Evolutionary conservation across 1,140 invertebrate species (phyloP).

Genomic region (Lineus longissimus): DNA sequence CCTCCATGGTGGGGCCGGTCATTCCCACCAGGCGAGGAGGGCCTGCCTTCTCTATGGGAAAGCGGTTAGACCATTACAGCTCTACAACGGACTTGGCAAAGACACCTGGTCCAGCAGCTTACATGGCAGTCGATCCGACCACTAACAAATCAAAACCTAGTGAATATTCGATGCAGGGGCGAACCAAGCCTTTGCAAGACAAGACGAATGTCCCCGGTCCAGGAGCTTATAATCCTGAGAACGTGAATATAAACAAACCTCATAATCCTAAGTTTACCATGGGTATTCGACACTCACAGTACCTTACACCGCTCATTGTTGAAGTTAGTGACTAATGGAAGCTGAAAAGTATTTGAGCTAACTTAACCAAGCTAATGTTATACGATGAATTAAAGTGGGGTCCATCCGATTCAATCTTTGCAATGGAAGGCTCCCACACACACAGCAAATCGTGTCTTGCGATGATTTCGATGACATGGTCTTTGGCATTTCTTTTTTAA

Average conservation of each 20-base stretch:
- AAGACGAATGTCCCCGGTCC: conserved; percentile 32
- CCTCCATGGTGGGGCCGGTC: conserved; percentile 21
- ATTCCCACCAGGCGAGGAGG: conserved; percentile 19
- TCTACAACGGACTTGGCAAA: conserved; percentile 31
- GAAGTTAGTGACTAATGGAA: not conserved
- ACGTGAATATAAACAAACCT: conserved; percentile 15
- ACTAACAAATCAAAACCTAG: conserved; percentile 17
- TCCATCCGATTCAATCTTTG: too few species aligned
- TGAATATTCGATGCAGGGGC: conserved; percentile 20
- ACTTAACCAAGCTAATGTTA: too few species aligned
- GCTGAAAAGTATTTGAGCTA: too few species aligned
- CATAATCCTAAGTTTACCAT: conserved; percentile 29
- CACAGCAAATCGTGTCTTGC: too few species aligned
- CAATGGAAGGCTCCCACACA: too few species aligned
- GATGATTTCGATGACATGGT: too few species aligned
- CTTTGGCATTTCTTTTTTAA: too few species aligned
- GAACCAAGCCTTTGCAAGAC: conserved; percentile 17
- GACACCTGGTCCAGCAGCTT: conserved; percentile 32
- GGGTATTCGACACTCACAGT: conserved; percentile 31
- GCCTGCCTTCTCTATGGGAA: conserved; percentile 16
- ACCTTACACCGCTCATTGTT: conserved; percentile 25
- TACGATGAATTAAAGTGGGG: too few species aligned
- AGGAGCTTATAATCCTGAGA: conserved; percentile 22
- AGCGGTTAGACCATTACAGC: conserved; percentile 14
- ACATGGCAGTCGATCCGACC: conserved; percentile 16